phyloP scores from a whole-genome alignment of 2,113 vertebrate species.

The Lethenteron camtschaticum region DNA sequence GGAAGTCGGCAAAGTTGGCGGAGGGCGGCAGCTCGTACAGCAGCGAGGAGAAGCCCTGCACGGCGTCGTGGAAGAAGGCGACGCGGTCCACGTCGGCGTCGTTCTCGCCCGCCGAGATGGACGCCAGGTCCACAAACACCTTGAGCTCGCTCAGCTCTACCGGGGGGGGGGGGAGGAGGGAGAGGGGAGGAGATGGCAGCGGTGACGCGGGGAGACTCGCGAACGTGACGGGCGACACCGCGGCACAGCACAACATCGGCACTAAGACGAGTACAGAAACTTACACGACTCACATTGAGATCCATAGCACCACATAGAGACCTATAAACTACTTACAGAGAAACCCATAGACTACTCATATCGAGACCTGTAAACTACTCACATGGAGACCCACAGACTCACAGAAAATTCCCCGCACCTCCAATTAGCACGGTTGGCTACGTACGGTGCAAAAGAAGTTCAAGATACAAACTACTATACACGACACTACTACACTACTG shows the following conservation, averaged over 20 bases:
- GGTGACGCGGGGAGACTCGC: not conserved
- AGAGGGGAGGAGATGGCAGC: not conserved
- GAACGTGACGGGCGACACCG: not conserved
- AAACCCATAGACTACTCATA: no score
- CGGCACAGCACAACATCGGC: not conserved
- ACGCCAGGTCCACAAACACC: slow-evolving; percentile 84
- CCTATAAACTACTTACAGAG: no score
- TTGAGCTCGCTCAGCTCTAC: slow-evolving; percentile 67
- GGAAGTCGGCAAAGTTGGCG: slow-evolving; percentile 32
- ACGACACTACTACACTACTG: no score
- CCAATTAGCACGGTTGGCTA: no score
- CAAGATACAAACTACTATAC: no score
- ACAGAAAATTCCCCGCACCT: no score
- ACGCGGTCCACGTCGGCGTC: slow-evolving; percentile 80
- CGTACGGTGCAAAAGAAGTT: no score
- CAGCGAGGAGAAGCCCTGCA: slow-evolving; percentile 57
- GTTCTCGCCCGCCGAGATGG: slow-evolving; percentile 88
- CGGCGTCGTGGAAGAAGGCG: slow-evolving; percentile 64
- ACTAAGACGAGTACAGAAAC: not conserved
- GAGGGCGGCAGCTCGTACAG: slow-evolving; percentile 39
- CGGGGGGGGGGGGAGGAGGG: not conserved
- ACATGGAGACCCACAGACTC: no score
- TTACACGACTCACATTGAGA: not conserved
- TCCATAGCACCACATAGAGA: not conserved
- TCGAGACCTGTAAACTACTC: no score